These are phyloP conservation scores for Propithecus deckenii DNA, from an alignment of 2,797 vertebrate species.

Conservation along the genomic window DNA sequence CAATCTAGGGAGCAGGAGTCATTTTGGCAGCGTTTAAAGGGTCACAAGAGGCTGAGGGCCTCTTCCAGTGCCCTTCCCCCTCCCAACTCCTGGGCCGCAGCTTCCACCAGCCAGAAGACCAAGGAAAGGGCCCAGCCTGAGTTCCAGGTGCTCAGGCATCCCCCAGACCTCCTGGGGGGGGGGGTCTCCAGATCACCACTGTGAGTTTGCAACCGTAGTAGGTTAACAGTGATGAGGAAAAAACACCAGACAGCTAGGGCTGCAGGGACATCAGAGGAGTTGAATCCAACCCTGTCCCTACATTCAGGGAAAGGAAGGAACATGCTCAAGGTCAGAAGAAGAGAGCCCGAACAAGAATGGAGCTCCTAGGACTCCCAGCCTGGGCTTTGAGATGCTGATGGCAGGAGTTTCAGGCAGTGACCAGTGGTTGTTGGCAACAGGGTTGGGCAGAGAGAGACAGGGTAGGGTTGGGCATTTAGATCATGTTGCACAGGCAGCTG, in stretches of 20 bases:
- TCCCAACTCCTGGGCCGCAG: background rate
- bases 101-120: background rate
- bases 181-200: background rate
- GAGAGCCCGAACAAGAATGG: background rate
- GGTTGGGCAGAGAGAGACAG: background rate
- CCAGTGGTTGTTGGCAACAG: background rate
- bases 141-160: background rate
- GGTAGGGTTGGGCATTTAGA: background rate
- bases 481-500: background rate
- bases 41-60: slow-evolving; percentile 22
- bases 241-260: background rate
- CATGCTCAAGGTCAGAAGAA: background rate
- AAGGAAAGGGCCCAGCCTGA: background rate
- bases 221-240: background rate
- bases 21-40: slow-evolving; percentile 29
- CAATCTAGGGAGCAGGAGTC: slow-evolving; percentile 58
- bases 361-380: background rate
- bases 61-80: slow-evolving; percentile 48
- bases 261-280: background rate
- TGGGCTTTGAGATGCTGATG: background rate
- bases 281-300: background rate
- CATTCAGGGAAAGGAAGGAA: background rate
- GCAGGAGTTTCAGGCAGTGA: background rate
- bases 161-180: background rate
- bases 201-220: background rate